phyloP scores from a whole-genome alignment of 2,113 vertebrate genomes.

The Lucifuga dentata region DNA sequence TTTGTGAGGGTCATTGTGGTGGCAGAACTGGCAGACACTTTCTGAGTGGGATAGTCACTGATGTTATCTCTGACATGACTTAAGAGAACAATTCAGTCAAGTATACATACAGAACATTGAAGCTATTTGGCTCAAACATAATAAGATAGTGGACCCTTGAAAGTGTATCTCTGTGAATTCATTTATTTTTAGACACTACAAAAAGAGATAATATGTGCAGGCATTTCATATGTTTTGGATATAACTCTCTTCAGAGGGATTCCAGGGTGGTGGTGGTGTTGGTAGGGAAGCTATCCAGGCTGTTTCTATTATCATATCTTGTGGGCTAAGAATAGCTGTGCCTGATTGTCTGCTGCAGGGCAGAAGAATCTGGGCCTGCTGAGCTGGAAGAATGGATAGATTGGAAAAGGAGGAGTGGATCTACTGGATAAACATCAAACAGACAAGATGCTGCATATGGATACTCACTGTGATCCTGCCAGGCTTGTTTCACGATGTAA shows the following conservation, averaged over 20 bases:
- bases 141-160: not conserved
- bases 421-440: slow-evolving; percentile 14
- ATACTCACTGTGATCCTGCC: not conserved
- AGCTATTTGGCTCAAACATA: not conserved
- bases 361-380: slow-evolving; percentile 5
- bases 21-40: not conserved
- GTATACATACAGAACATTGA: not conserved
- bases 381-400: slow-evolving; percentile 10
- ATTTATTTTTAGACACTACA: slow-evolving; percentile 24
- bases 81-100: slow-evolving; percentile 2
- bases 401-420: slow-evolving; percentile 6
- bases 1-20: not conserved
- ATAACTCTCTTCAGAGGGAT: slow-evolving; percentile 48
- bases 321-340: slow-evolving; percentile 62
- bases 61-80: slow-evolving; percentile 5
- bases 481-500: not conserved
- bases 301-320: slow-evolving; percentile 45
- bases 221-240: slow-evolving; percentile 53
- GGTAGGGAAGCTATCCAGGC: slow-evolving; percentile 42
- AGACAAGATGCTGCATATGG: not conserved
- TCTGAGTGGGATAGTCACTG: slow-evolving; percentile 23
- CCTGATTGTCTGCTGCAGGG: slow-evolving; percentile 15
- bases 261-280: slow-evolving; percentile 54
- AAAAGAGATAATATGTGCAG: slow-evolving; percentile 41
- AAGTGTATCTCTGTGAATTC: too few species aligned